Base-by-base conservation (phyloP, 2,113 vertebrate species). In the Stigmatopora nigra region DNA sequence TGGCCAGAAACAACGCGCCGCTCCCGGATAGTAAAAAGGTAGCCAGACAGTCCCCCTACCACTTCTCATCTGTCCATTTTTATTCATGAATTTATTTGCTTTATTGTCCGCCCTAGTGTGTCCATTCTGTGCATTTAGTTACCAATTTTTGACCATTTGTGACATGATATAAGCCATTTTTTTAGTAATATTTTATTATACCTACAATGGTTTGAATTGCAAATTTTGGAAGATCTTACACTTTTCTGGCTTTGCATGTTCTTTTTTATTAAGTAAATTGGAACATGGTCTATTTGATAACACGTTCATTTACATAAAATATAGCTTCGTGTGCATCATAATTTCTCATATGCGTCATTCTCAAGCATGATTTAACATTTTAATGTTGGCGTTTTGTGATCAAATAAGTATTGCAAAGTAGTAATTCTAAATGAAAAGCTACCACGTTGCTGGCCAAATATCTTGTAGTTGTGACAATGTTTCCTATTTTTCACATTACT, bases 11-110 rank as follows among this genome's bases (percentile, higher is more conserved):
- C 4, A 65, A 60, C 63, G 87, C 85, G 52, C 45, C 70, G 53
- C 64, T 53, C 2, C 62, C 75, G 35, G 85, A 89, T 47, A 80
- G 63, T 64, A 88, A 86, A 48, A 89, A 88, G 87, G 87, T 89
- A 89, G 63, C 14, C 5, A 14, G 17, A 1, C 53, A 20, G 19
- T 53, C 51, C 51, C 12, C 19, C 11, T 53, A 3, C 19, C 8
- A 10, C 19, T 22, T 20, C 7, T 49, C 17, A 1, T 7, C 7
- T 17, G 4, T 19, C 38, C 38, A 8, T 10, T 41, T 41, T 41
- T 41, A 41, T 41, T 41, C 9, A 41, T 8, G 9, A 41, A 41
- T 20, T 20, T 20, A 1, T 17, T 19, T 52, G 51, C 19, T 10
- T 1, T 10, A 22, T 20, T 22, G n/a, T 53, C n/a, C 19, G 8